phyloP scores from a whole-genome alignment of 2,888 invertebrate species.

The Plebejus melissa region DNA sequence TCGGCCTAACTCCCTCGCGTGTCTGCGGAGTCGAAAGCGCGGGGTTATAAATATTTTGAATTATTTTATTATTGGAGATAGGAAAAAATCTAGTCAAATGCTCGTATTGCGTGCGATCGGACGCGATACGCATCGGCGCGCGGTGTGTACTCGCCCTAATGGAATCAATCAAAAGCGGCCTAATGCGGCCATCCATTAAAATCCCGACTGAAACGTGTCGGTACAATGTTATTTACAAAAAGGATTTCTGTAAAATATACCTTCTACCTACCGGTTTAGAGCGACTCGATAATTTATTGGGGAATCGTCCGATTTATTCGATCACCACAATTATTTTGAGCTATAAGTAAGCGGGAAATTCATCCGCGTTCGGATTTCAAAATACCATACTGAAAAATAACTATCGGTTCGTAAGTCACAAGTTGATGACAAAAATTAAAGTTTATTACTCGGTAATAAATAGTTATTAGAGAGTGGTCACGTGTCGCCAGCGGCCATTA shows the following conservation, averaged over 20 bases:
- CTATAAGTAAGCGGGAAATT: background rate
- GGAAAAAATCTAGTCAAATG: conserved; percentile 46
- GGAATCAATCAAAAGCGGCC: conserved; percentile 59
- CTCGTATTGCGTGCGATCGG: conserved; percentile 51
- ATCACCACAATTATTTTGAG: background rate
- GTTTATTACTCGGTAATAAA: conserved; percentile 11
- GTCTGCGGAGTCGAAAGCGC: background rate
- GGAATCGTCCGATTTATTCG: conserved; percentile 1
- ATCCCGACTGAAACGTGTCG: conserved; percentile 38
- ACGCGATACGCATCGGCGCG: conserved; percentile 50
- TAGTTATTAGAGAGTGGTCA: conserved; percentile 11
- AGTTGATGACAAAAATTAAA: background rate
- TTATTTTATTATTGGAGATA: conserved; percentile 23
- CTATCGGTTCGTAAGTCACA: background rate
- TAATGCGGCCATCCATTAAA: conserved; percentile 53
- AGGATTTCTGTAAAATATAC: conserved; percentile 22
- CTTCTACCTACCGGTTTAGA: conserved; percentile 16
- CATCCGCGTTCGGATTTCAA: background rate
- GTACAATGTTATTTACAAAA: conserved; percentile 3
- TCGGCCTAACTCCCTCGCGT: conserved; percentile 6
- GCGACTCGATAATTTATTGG: conserved; percentile 3
- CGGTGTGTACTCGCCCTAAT: conserved; percentile 57
- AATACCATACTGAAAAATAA: background rate
- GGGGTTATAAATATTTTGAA: conserved; percentile 9
- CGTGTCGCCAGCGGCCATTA: conserved; percentile 11